Evolutionary conservation across 2,113 vertebrate genomes (phyloP).

Genomic region (Centrocercus urophasianus): DNA sequence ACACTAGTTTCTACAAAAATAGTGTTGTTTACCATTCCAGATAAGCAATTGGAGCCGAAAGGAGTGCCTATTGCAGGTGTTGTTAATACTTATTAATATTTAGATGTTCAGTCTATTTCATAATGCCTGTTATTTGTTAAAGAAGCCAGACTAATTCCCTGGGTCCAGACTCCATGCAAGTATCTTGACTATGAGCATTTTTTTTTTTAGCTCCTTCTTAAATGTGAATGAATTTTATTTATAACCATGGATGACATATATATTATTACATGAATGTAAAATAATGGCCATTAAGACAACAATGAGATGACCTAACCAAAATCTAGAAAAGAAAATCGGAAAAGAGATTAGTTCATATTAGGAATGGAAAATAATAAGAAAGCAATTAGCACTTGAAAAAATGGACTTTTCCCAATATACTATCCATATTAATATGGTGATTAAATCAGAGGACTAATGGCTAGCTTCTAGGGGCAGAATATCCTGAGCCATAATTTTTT

Average conservation of each 20-base stretch:
- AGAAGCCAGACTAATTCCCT: not conserved
- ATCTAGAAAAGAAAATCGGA: not conserved
- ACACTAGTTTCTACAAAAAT: not conserved
- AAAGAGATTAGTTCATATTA: not conserved
- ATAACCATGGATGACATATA: not conserved
- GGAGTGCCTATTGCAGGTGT: not conserved
- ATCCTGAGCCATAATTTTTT: not conserved
- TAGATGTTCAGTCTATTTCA: not conserved
- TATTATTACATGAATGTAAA: not conserved
- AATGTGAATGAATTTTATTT: not conserved
- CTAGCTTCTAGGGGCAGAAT: not conserved
- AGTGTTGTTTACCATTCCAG: not conserved
- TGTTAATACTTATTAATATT: not conserved
- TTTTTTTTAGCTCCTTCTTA: not conserved
- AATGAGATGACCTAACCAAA: not conserved
- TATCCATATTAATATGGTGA: not conserved
- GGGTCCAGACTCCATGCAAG: not conserved
- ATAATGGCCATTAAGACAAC: not conserved
- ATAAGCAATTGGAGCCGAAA: not conserved
- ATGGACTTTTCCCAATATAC: not conserved
- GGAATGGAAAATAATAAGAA: not conserved
- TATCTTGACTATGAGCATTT: not conserved
- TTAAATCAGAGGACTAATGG: conserved; percentile 17
- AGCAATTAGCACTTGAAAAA: not conserved
- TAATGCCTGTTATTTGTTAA: not conserved